These are phyloP conservation scores for Antheraea assamensis DNA, from an alignment of 2,888 invertebrate species.

Conservation along the genomic window DNA sequence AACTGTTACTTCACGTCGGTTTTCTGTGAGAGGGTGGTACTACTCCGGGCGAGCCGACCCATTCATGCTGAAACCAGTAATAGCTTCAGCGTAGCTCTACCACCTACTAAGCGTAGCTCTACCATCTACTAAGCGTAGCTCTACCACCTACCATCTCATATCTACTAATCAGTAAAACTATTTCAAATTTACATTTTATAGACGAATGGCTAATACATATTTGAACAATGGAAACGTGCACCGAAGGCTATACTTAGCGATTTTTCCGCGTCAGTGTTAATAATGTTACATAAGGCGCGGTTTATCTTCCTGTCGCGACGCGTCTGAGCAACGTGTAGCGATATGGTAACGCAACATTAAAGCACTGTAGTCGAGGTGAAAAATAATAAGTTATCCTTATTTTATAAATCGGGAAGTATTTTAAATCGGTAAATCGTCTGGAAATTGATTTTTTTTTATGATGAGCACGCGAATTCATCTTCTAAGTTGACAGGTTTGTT, in stretches of 20 bases:
- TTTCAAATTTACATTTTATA: too few species aligned
- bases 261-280: conserved; percentile 70
- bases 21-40: too few species aligned
- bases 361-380: background rate
- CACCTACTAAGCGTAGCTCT: too few species aligned
- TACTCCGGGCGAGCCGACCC: too few species aligned
- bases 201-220: too few species aligned
- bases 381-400: background rate
- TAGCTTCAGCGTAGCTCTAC: too few species aligned
- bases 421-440: conserved; percentile 14
- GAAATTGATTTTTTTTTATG: conserved; percentile 14
- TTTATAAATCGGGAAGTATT: conserved; percentile 1
- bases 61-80: too few species aligned
- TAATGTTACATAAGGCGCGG: conserved; percentile 37
- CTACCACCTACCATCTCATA: too few species aligned
- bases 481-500: background rate
- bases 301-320: conserved; percentile 16
- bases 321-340: background rate
- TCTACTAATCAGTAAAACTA: too few species aligned
- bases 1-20: too few species aligned
- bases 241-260: conserved; percentile 51
- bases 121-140: too few species aligned
- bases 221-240: conserved; percentile 45
- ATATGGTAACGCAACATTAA: conserved; percentile 10
- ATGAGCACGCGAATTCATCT: background rate